These are phyloP conservation scores for Diuraphis noxia DNA, from an alignment of 1,140 invertebrate genomes.

Conservation along the genomic window DNA sequence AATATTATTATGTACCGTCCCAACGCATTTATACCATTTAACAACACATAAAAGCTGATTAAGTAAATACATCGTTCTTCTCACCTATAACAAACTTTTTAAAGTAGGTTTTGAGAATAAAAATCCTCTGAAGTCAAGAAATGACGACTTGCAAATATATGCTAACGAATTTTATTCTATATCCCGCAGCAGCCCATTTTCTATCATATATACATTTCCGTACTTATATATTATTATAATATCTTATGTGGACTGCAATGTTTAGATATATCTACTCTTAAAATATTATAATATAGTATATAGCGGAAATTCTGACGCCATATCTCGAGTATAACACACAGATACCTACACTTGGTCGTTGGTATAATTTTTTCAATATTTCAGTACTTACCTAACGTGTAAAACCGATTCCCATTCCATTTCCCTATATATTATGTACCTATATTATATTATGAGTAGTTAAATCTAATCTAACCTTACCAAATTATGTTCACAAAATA, in stretches of 20 bases:
- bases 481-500: background rate
- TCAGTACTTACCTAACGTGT: background rate
- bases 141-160: background rate
- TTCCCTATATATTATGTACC: background rate
- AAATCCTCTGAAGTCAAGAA: background rate
- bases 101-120: background rate
- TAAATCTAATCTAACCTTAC: slow-evolving; percentile 6
- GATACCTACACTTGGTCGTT: background rate
- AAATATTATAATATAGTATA: background rate
- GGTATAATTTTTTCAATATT: background rate
- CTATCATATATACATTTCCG: background rate
- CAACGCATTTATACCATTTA: background rate
- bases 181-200: background rate
- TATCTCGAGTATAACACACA: background rate
- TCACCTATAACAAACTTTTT: background rate
- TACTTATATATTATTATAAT: background rate
- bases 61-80: background rate
- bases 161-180: background rate
- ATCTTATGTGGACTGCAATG: background rate
- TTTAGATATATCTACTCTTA: background rate
- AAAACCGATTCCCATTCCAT: background rate
- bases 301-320: background rate
- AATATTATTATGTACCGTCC: background rate
- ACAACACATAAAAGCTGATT: background rate
- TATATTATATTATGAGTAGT: background rate